Evolutionary conservation across 92 coral and sea anemone species (phyloP), one percentile per base, ranked within the genome.

Genomic region (Zoanthus solanderi): DNA sequence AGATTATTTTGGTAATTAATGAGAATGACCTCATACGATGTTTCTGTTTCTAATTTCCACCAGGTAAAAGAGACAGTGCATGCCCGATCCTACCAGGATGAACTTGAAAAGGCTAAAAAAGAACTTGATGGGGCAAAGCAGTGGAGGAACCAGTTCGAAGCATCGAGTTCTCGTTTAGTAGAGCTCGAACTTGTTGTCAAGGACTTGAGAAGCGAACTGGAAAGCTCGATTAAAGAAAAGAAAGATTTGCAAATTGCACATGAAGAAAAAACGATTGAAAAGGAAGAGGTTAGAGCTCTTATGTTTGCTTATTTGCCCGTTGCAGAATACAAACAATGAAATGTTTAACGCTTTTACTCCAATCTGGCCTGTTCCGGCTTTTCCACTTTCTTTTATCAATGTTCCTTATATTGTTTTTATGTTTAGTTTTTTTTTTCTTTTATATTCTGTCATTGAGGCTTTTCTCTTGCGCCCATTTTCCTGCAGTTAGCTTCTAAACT

Each of bases 51-150:
- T 11, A 9, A 12, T 16, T 80, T 13, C 2, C 74, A 95, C 3
- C 72, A 94, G 98, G 84, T 90, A 3, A 95, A 93, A 83, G 93
- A 87, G 79, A 90, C 92, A 63, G 91, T 75, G 67, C 94, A 90
- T 9, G 94, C 94, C 0, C 84, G 87, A 12, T 90, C 68, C 14
- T 90, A 94, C 4, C 89, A 82, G 11, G 86, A 93, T 31, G 97
- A 93, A 66, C 88, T 97, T 75, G 94, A 89, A 17, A 89, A 94
- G 44, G 89, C 92, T 46, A 94, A 93, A 9, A 90, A 92, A 79
- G 99, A 95, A 28, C 92, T 97, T 61, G 98, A 97, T 15, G 95
- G 93, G 0, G 97, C 99, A 5, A 95, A 93, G 73, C 93, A 88
- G 31, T 97, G 99, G 99, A 95, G 95, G 82, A 88, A 88, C 28